A percentile compares a stretch with the other conserved stretches of the same genome.
These are phyloP conservation scores for Pseudochirops corinnae DNA, from an alignment of 2,797 vertebrate species.

Conservation along the genomic window DNA sequence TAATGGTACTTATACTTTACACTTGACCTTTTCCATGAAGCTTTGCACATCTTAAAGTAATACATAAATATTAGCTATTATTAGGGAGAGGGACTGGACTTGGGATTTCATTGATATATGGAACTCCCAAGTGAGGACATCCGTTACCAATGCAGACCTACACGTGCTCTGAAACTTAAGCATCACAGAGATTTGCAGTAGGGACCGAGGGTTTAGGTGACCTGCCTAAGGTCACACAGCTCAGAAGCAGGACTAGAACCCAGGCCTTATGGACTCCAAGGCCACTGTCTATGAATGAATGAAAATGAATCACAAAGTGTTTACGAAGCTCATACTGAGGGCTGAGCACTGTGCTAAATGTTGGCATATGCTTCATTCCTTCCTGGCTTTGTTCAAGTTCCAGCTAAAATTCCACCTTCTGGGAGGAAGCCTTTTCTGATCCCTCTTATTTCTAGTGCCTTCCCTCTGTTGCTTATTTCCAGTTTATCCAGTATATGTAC, in stretches of 20 bases:
- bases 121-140: not conserved
- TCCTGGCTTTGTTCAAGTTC: not conserved
- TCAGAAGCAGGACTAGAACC: not conserved
- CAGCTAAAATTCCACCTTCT: not conserved
- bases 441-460: not conserved
- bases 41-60: not conserved
- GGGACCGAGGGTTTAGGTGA: not conserved
- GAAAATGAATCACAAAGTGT: not conserved
- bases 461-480: not conserved
- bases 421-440: not conserved
- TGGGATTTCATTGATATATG: not conserved
- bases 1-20: not conserved
- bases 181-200: not conserved
- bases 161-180: not conserved
- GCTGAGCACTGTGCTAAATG: not conserved
- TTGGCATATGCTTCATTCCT: not conserved
- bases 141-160: not conserved
- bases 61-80: not conserved
- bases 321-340: not conserved
- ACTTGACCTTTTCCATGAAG: not conserved
- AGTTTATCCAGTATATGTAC: not conserved
- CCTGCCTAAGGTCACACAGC: no score
- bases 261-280: not conserved
- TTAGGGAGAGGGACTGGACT: conserved; percentile 3
- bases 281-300: not conserved